A percentile compares a stretch with the other conserved stretches of the same genome.
These are phyloP conservation scores for Hyles euphorbiae DNA, from an alignment of 1,140 invertebrate species.

Conservation along the genomic window DNA sequence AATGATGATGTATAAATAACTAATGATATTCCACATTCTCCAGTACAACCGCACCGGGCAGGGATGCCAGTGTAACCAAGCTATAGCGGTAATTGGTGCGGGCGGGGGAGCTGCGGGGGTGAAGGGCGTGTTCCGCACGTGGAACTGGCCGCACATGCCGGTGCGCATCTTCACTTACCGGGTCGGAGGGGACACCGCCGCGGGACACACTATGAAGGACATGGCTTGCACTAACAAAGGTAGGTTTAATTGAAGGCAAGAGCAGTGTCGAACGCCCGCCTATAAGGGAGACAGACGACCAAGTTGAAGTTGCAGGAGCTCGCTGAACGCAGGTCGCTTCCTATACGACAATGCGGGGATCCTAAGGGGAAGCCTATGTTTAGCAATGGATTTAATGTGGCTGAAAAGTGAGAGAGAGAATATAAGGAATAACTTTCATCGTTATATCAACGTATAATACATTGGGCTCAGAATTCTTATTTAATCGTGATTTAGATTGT, in stretches of 20 bases:
- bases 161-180: conserved; percentile 98
- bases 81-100: conserved; percentile 97
- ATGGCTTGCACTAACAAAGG: conserved; percentile 99
- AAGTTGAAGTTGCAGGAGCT: no score
- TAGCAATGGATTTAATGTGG: no score
- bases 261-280: no score
- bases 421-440: no score
- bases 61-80: conserved; percentile 97
- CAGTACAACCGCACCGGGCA: conserved; percentile 87
- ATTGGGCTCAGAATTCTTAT: no score
- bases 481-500: no score
- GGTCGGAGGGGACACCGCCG: conserved; percentile 92
- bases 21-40: conserved; percentile 15
- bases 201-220: conserved; percentile 83
- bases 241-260: conserved; percentile 42
- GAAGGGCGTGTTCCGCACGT: conserved; percentile 82
- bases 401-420: no score
- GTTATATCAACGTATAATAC: no score
- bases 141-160: conserved; percentile 94
- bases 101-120: conserved; percentile 88
- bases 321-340: no score
- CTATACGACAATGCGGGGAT: no score
- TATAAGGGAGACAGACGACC: no score
- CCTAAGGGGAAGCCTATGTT: no score
- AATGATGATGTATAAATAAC: not conserved